Percentiles rank a stretch among this genome's conserved stretches.
Conservation (phyloP, 2,113 vertebrate species). For the Notarius quadriscutis region DNA sequence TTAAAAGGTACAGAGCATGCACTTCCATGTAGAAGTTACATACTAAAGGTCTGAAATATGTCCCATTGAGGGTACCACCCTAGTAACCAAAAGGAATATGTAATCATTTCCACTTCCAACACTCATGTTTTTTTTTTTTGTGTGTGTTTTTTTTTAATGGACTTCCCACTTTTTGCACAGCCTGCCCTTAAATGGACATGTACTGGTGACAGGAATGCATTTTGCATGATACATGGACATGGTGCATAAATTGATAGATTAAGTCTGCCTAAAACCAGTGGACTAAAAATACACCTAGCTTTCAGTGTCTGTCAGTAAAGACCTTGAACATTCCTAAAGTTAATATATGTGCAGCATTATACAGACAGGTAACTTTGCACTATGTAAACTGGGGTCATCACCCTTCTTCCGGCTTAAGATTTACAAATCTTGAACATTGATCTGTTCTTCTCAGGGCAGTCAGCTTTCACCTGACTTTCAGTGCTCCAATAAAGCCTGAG, state of each 20-base stretch:
- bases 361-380: slow-evolving; percentile 21
- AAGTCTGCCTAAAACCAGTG: not conserved
- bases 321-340: slow-evolving; percentile 10
- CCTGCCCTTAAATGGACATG: not conserved
- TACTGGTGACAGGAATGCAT: not conserved
- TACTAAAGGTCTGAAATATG: not conserved
- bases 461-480: slow-evolving; percentile 9
- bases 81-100: not conserved
- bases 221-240: not conserved
- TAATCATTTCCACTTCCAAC: not conserved
- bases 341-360: slow-evolving; percentile 27
- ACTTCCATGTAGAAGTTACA: not conserved
- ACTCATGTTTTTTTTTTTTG: not conserved
- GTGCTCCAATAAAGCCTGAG: slow-evolving; percentile 11
- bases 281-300: not conserved
- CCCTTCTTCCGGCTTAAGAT: not conserved
- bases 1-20: not conserved
- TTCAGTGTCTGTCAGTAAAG: not conserved
- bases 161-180: not conserved
- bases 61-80: not conserved
- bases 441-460: slow-evolving; percentile 7
- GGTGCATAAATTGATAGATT: not conserved
- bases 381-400: slow-evolving; percentile 29
- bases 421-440: slow-evolving; percentile 22
- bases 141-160: not conserved